These are phyloP conservation scores for Psittacula cyanocephala DNA, from an alignment of 2,113 vertebrate species.

Conservation along the genomic window DNA sequence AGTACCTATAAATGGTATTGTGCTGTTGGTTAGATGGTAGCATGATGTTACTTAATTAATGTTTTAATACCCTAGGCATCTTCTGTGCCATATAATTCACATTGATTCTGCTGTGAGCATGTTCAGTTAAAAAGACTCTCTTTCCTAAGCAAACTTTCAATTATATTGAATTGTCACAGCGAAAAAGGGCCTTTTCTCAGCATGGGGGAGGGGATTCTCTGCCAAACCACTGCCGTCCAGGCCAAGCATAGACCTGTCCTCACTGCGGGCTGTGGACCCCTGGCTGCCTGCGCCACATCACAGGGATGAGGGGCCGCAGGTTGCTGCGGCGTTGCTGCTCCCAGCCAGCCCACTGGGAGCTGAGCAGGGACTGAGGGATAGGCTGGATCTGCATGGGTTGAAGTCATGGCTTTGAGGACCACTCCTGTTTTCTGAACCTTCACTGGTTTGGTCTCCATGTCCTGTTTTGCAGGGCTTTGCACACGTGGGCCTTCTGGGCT, in stretches of 20 bases:
- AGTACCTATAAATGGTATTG: slow-evolving; percentile 30
- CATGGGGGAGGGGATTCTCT: background rate
- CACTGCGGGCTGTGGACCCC: accelerated
- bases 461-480: background rate
- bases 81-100: slow-evolving; percentile 61
- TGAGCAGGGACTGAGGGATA: too few species aligned
- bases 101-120: slow-evolving; percentile 60
- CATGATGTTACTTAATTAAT: slow-evolving; percentile 69
- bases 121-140: slow-evolving; percentile 66
- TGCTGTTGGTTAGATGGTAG: slow-evolving; percentile 61
- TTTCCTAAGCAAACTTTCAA: slow-evolving; percentile 66
- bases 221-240: accelerated
- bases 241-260: background rate
- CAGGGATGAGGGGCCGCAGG: accelerated
- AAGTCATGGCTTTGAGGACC: background rate
- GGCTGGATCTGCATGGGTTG: background rate
- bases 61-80: slow-evolving; percentile 69
- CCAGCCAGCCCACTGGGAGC: background rate
- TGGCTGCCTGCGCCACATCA: accelerated
- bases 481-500: background rate
- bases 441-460: background rate
- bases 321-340: background rate
- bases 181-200: slow-evolving; percentile 29
- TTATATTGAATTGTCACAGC: slow-evolving; percentile 62
- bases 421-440: background rate